These are phyloP conservation scores for Erythrolamprus reginae DNA, from an alignment of 2,113 vertebrate species.

Conservation along the genomic window DNA sequence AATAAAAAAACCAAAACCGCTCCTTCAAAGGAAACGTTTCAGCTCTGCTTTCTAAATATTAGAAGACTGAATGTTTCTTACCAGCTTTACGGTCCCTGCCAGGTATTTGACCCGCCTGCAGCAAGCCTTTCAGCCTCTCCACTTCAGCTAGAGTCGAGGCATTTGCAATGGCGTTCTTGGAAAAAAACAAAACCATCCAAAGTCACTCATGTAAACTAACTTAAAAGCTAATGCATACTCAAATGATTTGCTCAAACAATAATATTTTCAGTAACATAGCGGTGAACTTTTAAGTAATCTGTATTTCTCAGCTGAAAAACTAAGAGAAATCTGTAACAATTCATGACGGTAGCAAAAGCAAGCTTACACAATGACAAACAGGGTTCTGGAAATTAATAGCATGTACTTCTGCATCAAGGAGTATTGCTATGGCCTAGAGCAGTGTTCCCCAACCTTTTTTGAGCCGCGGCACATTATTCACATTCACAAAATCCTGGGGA, in stretches of 20 bases:
- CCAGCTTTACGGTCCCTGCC: constrained; percentile 84
- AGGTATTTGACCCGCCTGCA: constrained; percentile 93
- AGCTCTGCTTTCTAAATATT: neutral
- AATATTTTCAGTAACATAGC: neutral
- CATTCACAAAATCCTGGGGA: too few relatives aligned
- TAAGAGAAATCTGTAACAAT: neutral
- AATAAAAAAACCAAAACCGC: neutral
- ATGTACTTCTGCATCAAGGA: neutral
- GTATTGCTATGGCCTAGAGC: too few relatives aligned
- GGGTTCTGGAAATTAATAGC: neutral
- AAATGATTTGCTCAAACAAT: neutral
- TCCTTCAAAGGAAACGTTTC: neutral
- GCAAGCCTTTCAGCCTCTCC: constrained; percentile 87
- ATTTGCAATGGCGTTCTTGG: constrained; percentile 87
- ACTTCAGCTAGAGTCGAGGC: constrained; percentile 91
- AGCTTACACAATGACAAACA: neutral
- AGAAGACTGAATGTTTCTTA: constrained; percentile 21
- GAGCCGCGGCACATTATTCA: too few relatives aligned
- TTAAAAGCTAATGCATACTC: neutral
- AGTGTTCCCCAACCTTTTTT: too few relatives aligned
- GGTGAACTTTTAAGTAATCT: neutral
- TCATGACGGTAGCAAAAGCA: neutral
- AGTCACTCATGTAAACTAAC: rapidly evolving
- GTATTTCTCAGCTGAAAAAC: neutral
- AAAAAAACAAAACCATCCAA: neutral